phyloP scores from a whole-genome alignment of 2,888 invertebrate species.

The Thera britannica region DNA sequence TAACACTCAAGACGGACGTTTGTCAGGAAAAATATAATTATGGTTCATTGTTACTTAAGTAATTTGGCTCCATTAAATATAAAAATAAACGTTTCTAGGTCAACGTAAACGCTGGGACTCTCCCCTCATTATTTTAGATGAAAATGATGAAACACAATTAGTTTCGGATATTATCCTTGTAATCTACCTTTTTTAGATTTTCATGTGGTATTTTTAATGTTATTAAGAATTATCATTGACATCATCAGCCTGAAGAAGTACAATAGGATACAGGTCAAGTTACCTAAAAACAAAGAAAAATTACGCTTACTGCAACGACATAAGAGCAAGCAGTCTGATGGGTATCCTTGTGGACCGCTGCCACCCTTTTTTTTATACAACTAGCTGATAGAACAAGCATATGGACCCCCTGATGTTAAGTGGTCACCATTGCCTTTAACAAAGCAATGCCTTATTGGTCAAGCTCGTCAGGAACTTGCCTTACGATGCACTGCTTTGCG shows the following conservation, averaged over 20 bases:
- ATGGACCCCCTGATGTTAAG: too few relatives aligned
- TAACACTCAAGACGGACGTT: constrained; percentile 37
- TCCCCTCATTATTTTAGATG: constrained; percentile 36
- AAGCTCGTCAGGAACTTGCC: too few relatives aligned
- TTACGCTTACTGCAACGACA: too few relatives aligned
- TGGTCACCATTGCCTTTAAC: too few relatives aligned
- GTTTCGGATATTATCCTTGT: neutral
- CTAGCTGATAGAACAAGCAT: too few relatives aligned
- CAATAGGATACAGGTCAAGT: too few relatives aligned
- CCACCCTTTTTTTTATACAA: too few relatives aligned
- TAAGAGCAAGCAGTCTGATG: too few relatives aligned
- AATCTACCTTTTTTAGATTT: neutral
- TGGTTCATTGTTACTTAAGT: constrained; percentile 39
- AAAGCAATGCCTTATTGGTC: too few relatives aligned
- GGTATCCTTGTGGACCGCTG: too few relatives aligned
- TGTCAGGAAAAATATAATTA: constrained; percentile 41
- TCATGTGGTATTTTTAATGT: neutral
- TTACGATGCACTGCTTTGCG: too few relatives aligned
- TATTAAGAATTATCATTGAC: neutral
- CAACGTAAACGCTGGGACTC: constrained; percentile 27
- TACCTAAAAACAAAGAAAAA: too few relatives aligned
- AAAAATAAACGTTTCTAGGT: constrained; percentile 41
- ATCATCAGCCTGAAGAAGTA: neutral
- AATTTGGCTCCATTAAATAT: constrained; percentile 38
- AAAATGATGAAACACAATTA: constrained; percentile 9